Conservation (phyloP, 2,113 vertebrate genomes). For the Dicentrarchus labrax region DNA sequence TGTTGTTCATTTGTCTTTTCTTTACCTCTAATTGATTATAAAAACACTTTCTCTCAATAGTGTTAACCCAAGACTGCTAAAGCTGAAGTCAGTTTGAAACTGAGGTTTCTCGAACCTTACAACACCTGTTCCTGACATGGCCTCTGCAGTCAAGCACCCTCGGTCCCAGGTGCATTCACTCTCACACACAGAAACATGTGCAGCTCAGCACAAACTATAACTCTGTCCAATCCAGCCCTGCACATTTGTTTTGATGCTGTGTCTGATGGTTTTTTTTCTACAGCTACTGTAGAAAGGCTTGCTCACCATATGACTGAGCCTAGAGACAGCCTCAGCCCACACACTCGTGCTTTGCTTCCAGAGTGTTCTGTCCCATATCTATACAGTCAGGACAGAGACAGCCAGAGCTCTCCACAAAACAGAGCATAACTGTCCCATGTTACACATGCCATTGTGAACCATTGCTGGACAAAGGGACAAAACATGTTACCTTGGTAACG, state of each 20-base stretch:
- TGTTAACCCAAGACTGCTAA: neutral
- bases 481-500: slow-evolving; percentile 72
- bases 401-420: slow-evolving; percentile 59
- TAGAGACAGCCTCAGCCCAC: slow-evolving; percentile 53
- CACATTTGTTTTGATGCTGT: slow-evolving; percentile 47
- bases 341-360: slow-evolving; percentile 52
- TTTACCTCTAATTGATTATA: neutral
- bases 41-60: neutral
- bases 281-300: slow-evolving; percentile 45
- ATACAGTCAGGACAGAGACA: slow-evolving; percentile 50
- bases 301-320: slow-evolving; percentile 42
- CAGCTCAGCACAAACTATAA: slow-evolving; percentile 49
- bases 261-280: slow-evolving; percentile 41
- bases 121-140: slow-evolving; percentile 69
- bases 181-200: slow-evolving; percentile 38
- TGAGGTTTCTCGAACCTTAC: slow-evolving; percentile 18
- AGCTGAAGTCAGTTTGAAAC: slow-evolving; percentile 9
- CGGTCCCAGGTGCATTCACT: slow-evolving; percentile 32
- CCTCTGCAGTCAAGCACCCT: slow-evolving; percentile 45
- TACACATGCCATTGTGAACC: slow-evolving; percentile 65
- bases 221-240: slow-evolving; percentile 24
- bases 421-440: slow-evolving; percentile 57
- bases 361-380: slow-evolving; percentile 52
- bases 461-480: slow-evolving; percentile 74
- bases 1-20: slow-evolving; percentile 1